A percentile compares a stretch with the other conserved stretches of the same genome.
Evolutionary conservation across 2,113 vertebrate species (phyloP).

Genomic region (Spizaetus ornatus): DNA sequence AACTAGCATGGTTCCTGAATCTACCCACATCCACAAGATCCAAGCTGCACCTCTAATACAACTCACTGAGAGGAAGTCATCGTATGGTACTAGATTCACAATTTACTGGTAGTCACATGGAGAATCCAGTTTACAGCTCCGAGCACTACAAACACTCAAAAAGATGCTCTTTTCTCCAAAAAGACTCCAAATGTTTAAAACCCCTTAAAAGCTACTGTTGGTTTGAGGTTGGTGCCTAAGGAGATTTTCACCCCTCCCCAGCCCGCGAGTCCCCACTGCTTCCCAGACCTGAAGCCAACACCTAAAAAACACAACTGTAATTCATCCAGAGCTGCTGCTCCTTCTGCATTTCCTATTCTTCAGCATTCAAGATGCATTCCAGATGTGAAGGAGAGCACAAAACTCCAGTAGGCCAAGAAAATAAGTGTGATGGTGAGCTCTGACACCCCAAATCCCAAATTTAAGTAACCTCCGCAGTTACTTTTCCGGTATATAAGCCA

Average conservation of each 20-base stretch:
- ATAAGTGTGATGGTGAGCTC: background rate
- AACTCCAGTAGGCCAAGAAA: background rate
- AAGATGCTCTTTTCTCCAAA: background rate
- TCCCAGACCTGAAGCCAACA: background rate
- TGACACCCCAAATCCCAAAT: background rate
- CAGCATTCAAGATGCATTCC: background rate
- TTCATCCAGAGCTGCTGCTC: background rate
- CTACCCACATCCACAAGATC: background rate
- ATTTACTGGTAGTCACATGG: background rate
- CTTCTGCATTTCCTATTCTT: background rate
- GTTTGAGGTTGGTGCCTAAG: background rate
- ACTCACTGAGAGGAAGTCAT: background rate
- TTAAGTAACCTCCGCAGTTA: background rate
- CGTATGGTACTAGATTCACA: background rate
- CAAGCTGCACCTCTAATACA: background rate
- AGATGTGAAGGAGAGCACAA: background rate
- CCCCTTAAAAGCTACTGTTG: background rate
- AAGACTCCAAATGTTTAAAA: background rate
- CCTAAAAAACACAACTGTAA: constrained; percentile 22
- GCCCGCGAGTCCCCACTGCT: background rate
- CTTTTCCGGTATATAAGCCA: background rate
- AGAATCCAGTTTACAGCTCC: background rate
- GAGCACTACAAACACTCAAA: background rate
- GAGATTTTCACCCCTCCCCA: background rate
- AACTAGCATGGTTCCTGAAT: background rate